Base-by-base conservation (phyloP, 35 echinoderm and acorn worm genomes). In the Ptychodera flava region DNA sequence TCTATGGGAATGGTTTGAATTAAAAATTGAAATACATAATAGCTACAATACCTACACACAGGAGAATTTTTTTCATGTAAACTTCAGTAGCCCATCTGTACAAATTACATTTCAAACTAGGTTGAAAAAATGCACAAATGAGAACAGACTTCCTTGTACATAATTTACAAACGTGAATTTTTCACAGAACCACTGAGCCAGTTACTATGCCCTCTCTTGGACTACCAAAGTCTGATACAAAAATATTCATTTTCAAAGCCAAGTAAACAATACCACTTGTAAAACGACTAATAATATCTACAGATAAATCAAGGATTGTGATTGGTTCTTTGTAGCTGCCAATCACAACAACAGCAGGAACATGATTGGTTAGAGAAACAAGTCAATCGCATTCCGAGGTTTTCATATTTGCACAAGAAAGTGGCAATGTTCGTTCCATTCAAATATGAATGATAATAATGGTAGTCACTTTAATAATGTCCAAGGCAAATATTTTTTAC, bases 401-500 rank as follows among this genome's bases (percentile, higher is more conserved):
- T 12, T 22, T 64, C 45, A 64, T 64, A 12, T 64, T 22, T 64
- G 45, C 45, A 64, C 45, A 12, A 64, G 22, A 64, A 64, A 64
- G 45, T 64, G 45, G 45, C 45, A 12, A 22, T 64, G 45, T 64
- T 64, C 22, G n/a, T 64, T 64, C 45, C 45, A 64, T 64, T 64
- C 45, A 64, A 64, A 64, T 12, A 64, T 64, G 45, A 64, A 64
- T 64, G 45, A 64, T 64, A 12, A 64, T 64, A 12, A 64, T 64
- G 45, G 22, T 22, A 12, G 45, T 6, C 45, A 64, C 45, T 64
- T 64, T 22, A n/a, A n/a, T n/a, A n/a, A 64, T 64, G 45, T 12
- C 45, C 45, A 64, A n/a, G 45, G 45, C 45, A 64, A 64, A 64
- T 64, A 64, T 64, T 64, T n/a, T n/a, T 64, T 64, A 64, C 45